A percentile compares a stretch with the other conserved stretches of the same genome.
These are phyloP conservation scores for Oegoconia quadripuncta DNA, from an alignment of 2,888 invertebrate genomes.

Conservation along the genomic window DNA sequence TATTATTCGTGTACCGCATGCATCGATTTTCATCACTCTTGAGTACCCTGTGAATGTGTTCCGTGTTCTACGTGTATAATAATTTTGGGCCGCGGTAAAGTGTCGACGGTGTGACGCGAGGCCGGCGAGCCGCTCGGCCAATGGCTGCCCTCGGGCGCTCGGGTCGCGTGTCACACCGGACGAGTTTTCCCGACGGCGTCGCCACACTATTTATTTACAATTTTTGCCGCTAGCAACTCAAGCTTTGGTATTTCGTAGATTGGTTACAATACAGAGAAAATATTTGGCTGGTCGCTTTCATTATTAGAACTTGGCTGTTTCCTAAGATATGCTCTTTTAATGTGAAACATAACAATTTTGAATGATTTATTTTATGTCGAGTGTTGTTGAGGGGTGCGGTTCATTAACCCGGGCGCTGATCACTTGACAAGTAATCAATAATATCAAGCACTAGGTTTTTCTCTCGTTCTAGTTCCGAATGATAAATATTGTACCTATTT, in stretches of 20 bases:
- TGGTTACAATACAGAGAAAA: slow-evolving; percentile 41
- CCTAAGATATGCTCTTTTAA: slow-evolving; percentile 50
- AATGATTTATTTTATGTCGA: slow-evolving; percentile 23
- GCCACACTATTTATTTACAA: slow-evolving; percentile 52
- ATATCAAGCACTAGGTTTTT: slow-evolving; percentile 36
- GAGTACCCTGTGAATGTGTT: slow-evolving; percentile 61
- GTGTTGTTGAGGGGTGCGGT: slow-evolving; percentile 32
- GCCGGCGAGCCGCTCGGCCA: slow-evolving; percentile 25
- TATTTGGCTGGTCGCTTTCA: slow-evolving; percentile 71
- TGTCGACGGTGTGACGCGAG: slow-evolving; percentile 35
- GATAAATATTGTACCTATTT: slow-evolving; percentile 23
- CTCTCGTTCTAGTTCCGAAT: slow-evolving; percentile 37
- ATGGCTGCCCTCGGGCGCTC: slow-evolving; percentile 21
- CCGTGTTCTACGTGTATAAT: slow-evolving; percentile 50
- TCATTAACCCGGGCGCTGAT: slow-evolving; percentile 31
- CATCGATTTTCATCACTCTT: slow-evolving; percentile 50
- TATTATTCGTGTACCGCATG: slow-evolving; percentile 58
- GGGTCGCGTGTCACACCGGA: slow-evolving; percentile 29
- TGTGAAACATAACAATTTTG: slow-evolving; percentile 36
- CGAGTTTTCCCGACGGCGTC: slow-evolving; percentile 31
- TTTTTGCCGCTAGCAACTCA: slow-evolving; percentile 62
- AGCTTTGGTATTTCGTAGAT: slow-evolving; percentile 56
- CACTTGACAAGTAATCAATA: slow-evolving; percentile 12
- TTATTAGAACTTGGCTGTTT: slow-evolving; percentile 65
- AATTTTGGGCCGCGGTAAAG: slow-evolving; percentile 29